Evolutionary conservation across 2,888 invertebrate genomes (phyloP).

Genomic region (Palloptera scutellata): DNA sequence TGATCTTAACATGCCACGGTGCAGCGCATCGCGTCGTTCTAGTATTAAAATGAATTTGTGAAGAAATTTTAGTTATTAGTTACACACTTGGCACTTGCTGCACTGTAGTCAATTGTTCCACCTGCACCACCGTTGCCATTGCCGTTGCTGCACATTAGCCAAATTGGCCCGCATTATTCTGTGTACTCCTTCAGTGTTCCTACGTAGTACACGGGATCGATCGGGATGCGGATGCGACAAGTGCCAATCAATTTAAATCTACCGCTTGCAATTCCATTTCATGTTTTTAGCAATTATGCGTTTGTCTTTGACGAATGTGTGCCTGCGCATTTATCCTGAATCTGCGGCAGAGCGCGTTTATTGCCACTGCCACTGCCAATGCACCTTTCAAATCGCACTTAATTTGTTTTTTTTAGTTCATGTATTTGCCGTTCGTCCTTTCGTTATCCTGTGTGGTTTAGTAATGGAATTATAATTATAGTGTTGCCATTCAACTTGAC

Average conservation of each 20-base stretch:
- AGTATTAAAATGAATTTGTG: constrained; percentile 14
- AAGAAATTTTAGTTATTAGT: no score
- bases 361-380: constrained; percentile 21
- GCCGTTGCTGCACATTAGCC: constrained; percentile 12
- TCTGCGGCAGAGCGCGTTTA: constrained; percentile 9
- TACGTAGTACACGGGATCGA: no score
- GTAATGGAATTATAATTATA: constrained; percentile 62
- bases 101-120: no score
- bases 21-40: constrained; percentile 8
- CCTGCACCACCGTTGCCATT: not conserved
- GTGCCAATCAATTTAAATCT: constrained; percentile 25
- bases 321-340: not conserved
- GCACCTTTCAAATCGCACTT: constrained; percentile 30
- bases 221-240: constrained; percentile 4
- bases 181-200: not conserved
- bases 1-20: constrained; percentile 4
- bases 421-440: constrained; percentile 21
- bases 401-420: constrained; percentile 21
- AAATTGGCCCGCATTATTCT: not conserved
- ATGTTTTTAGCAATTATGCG: not conserved
- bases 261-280: constrained; percentile 8
- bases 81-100: no score
- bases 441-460: constrained; percentile 38
- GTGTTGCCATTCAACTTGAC: constrained; percentile 44
- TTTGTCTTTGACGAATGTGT: no score